Percentiles rank a stretch among this genome's conserved stretches.
phyloP scores from a whole-genome alignment of 1,140 invertebrate species.

The Dendrolimus kikuchii region DNA sequence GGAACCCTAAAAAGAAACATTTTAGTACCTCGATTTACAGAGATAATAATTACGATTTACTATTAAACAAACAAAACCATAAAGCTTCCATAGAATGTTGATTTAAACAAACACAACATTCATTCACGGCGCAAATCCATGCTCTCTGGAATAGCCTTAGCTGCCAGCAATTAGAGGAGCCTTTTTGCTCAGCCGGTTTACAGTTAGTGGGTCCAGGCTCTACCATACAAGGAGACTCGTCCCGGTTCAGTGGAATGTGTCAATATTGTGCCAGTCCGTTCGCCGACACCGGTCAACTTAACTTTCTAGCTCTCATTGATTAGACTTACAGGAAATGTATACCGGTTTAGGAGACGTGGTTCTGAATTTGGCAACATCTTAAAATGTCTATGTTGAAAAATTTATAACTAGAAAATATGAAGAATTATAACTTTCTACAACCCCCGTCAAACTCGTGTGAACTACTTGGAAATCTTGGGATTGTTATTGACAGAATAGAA shows the following conservation, averaged over 20 bases:
- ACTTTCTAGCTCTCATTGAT: constrained; percentile 26
- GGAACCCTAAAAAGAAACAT: too few species aligned
- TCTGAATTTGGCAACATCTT: too few species aligned
- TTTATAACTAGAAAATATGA: too few species aligned
- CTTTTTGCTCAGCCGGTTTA: constrained; percentile 43
- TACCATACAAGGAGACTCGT: constrained; percentile 52
- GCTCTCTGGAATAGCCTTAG: constrained; percentile 9
- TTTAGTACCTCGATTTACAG: too few species aligned
- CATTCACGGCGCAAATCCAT: constrained; percentile 9
- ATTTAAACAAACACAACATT: not conserved
- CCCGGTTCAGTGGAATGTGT: constrained; percentile 41
- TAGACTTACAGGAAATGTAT: constrained; percentile 3
- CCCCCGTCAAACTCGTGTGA: too few species aligned
- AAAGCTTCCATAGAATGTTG: too few species aligned
- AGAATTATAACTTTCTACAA: too few species aligned
- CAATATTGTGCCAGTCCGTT: constrained; percentile 45
- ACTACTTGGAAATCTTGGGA: too few species aligned
- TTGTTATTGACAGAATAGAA: too few species aligned
- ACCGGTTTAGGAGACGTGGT: constrained; percentile 13
- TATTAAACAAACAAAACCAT: too few species aligned
- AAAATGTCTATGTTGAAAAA: too few species aligned
- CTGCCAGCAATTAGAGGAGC: constrained; percentile 36
- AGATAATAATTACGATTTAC: too few species aligned
- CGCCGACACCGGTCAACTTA: constrained; percentile 13
- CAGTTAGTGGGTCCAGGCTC: constrained; percentile 49